phyloP scores from a whole-genome alignment of 2,888 invertebrate genomes.

The Chrysodeixis includens region DNA sequence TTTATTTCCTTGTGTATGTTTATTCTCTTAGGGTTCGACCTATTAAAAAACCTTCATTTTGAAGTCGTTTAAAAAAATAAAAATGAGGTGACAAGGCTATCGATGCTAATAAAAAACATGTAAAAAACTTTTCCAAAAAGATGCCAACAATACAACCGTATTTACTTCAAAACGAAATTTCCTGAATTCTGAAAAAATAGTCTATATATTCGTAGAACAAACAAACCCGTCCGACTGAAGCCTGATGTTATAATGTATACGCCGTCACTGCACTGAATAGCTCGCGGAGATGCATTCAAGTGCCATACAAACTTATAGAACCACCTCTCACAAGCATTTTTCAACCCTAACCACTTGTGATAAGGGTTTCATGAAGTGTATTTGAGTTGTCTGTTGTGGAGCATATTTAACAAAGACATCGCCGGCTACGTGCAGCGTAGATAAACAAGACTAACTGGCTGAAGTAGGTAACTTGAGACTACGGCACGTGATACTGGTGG shows the following conservation, averaged over 20 bases:
- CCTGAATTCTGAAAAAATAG: neutral
- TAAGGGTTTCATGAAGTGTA: conserved; percentile 7
- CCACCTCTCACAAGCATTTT: conserved; percentile 12
- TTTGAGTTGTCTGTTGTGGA: conserved; percentile 27
- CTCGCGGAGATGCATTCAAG: conserved; percentile 49
- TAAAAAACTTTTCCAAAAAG: too few species aligned
- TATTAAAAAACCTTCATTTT: too few species aligned
- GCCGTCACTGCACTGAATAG: conserved; percentile 36
- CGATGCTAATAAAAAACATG: too few species aligned
- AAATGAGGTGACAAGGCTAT: too few species aligned
- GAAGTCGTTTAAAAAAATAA: too few species aligned
- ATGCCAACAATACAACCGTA: too few species aligned
- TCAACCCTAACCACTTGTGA: conserved; percentile 13
- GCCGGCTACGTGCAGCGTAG: conserved; percentile 46
- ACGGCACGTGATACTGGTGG: conserved; percentile 3
- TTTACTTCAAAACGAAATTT: too few species aligned
- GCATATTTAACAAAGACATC: conserved; percentile 59
- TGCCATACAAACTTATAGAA: conserved; percentile 15
- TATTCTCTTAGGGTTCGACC: too few species aligned
- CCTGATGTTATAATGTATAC: conserved; percentile 41
- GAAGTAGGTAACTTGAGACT: conserved; percentile 14
- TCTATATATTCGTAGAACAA: conserved; percentile 4
- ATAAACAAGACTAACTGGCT: conserved; percentile 55
- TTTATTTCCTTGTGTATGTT: too few species aligned
- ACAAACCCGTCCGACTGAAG: conserved; percentile 19